Base-by-base conservation (phyloP, 92 coral and sea anemone genomes). In the Muricea muricata region DNA sequence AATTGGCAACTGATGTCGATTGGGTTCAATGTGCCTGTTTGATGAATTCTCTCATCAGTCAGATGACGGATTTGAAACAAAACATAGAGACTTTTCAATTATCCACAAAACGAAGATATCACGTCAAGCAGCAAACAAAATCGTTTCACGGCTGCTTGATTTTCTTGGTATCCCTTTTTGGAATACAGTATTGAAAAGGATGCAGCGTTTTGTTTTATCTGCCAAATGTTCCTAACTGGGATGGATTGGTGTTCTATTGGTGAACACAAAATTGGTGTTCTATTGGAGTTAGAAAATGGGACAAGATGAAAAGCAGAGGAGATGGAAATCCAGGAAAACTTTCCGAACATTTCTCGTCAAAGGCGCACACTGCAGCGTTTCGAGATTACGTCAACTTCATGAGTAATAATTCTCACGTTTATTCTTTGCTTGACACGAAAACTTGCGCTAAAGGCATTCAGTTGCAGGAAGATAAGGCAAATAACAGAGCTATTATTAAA, bases 251-350 rank as follows among this genome's bases (percentile, higher is more conserved):
- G n/a, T n/a, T n/a, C n/a, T n/a, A n/a, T n/a, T n/a, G n/a, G n/a
- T n/a, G n/a, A 10, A 17, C 6, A 33, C 75, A 68, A 0, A 68
- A 68, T 68, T 68, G 75, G 75, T 26, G 24, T 9, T 26, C 45
- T 47, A 68, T 32, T 68, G 75, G 75, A 68, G 75, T 68, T 3
- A 68, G 75, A 31, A 68, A 35, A 68, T 68, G 75, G 75, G 75
- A 68, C 75, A 68, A 68, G 75, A 68, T 68, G 75, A 68, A 68
- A 18, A 68, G 75, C 46, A 68, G 75, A 34, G 75, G 75, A 15
- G 75, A 45, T 3, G 75, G 75, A 13, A 68, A 26, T 2, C 75
- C 45, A 15, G 75, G 75, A 2, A 57, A 67, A 67, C 74, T 67
- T 67, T 67, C 74, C 11, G 74, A 67, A 67, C 74, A 67, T 28